Base-by-base conservation (phyloP, 2,797 vertebrate species). In the Pachyuromys duprasi region DNA sequence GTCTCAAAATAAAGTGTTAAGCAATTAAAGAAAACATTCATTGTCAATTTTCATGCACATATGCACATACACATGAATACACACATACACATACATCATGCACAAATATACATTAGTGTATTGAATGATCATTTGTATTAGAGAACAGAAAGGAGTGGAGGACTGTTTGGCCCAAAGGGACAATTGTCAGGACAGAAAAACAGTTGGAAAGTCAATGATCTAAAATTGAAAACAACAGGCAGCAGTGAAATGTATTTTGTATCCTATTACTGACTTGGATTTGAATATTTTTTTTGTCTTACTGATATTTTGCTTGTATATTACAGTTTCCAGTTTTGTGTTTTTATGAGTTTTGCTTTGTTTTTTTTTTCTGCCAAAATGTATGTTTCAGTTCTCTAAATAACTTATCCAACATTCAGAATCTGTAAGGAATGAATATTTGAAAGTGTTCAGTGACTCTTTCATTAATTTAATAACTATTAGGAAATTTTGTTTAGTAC, bases 401-500 rank as follows among this genome's bases (percentile, higher is more conserved):
- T 75, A 60, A 72, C 11, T 57, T 74, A 2, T 0, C 1, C 31
- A 89, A 86, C 78, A 45, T 89, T 93, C 26, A 49, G 62, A 79
- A 65, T 83, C 17, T 63, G 33, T 70, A 75, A 89, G 17, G 26
- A 86, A 82, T 65, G 24, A 60, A 36, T 79, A 91, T 26, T 83
- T 74, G 31, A 22, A 62, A 75, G 95, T 83, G 74, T 75, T 91
- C 53, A 53, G 57, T 63, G 9, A 89, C 57, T 90, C 39, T 33
- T 45, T 91, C 14, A 91, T 79, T 92, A 14, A 60, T 82, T 92
- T 39, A 76, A 45, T 2, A 90, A 49, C 36, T 78, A 69, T 90
- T 75, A 45, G 84, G 82, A 83, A 89, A 8, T 75, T 57, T 67
- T 93, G 86, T 24, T 91, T 88, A 92, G 90, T 74, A 2, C 8